These are phyloP conservation scores for Mythimna pallens DNA, from an alignment of 2,888 invertebrate genomes.

Conservation along the genomic window DNA sequence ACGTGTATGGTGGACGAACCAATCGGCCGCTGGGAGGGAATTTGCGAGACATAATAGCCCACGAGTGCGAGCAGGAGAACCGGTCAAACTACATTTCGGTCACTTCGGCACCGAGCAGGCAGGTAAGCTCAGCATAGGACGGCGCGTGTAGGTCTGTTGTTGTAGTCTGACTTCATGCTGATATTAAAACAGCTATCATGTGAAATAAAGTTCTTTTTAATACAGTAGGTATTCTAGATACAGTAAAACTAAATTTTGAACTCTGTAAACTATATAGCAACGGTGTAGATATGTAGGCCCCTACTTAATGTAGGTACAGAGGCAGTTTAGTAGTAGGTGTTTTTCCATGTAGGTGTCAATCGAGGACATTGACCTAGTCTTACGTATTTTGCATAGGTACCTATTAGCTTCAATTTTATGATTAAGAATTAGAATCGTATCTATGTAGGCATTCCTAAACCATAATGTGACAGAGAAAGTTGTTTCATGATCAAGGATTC, in stretches of 20 bases:
- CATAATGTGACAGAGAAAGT: no score
- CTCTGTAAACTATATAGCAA: slow-evolving; percentile 1
- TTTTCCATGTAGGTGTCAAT: slow-evolving; percentile 8
- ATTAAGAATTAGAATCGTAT: background rate
- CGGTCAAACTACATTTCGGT: slow-evolving; percentile 86
- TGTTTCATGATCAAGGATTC: no score
- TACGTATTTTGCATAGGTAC: slow-evolving; percentile 14
- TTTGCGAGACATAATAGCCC: slow-evolving; percentile 82
- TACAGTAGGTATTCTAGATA: background rate
- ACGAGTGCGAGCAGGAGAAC: slow-evolving; percentile 85
- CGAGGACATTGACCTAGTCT: slow-evolving; percentile 21
- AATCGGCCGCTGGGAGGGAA: slow-evolving; percentile 84
- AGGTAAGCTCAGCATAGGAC: slow-evolving; percentile 65
- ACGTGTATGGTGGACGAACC: slow-evolving; percentile 76
- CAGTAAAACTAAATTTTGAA: background rate
- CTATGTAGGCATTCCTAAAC: background rate
- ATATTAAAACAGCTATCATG: background rate
- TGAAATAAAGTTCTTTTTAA: slow-evolving; percentile 4
- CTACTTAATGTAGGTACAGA: background rate
- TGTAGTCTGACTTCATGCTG: slow-evolving; percentile 17
- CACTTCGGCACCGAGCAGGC: slow-evolving; percentile 69
- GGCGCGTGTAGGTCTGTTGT: slow-evolving; percentile 32
- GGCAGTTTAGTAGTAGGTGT: background rate
- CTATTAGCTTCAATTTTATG: background rate
- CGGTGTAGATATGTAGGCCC: background rate